These are phyloP conservation scores for Brachionus paranguensis DNA, from an alignment of 1,140 invertebrate genomes.

Conservation along the genomic window DNA sequence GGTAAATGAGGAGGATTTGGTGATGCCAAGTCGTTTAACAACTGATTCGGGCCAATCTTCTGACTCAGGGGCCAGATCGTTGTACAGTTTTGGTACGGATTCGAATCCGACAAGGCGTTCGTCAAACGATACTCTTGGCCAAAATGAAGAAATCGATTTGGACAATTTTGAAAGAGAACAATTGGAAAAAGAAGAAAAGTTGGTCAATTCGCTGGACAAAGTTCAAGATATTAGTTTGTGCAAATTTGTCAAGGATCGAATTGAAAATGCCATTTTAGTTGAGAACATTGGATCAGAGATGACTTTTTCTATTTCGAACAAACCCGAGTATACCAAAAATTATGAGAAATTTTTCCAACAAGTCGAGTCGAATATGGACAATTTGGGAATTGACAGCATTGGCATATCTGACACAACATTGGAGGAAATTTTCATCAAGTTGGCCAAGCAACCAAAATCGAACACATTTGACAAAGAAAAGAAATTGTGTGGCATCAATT, in stretches of 20 bases:
- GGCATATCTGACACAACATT: slow-evolving; percentile 52
- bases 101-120: background rate
- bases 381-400: slow-evolving; percentile 46
- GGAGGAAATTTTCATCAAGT: slow-evolving; percentile 61
- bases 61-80: slow-evolving; percentile 20
- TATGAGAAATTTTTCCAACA: slow-evolving; percentile 38
- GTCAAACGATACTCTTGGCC: background rate
- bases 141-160: slow-evolving; percentile 13
- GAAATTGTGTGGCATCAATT: background rate
- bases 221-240: background rate
- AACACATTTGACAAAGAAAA: background rate
- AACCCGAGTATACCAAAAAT: slow-evolving; percentile 44
- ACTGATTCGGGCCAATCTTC: background rate
- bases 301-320: slow-evolving; percentile 52
- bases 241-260: background rate
- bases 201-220: background rate
- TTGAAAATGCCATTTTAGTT: slow-evolving; percentile 43
- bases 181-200: background rate
- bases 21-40: background rate
- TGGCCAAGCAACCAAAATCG: slow-evolving; percentile 24
- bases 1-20: background rate
- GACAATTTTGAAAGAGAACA: background rate
- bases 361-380: slow-evolving; percentile 42
- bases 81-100: background rate
- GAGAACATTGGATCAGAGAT: slow-evolving; percentile 51